Conservation (phyloP, 2,113 vertebrate species). For the Phalacrocorax brasilianus region DNA sequence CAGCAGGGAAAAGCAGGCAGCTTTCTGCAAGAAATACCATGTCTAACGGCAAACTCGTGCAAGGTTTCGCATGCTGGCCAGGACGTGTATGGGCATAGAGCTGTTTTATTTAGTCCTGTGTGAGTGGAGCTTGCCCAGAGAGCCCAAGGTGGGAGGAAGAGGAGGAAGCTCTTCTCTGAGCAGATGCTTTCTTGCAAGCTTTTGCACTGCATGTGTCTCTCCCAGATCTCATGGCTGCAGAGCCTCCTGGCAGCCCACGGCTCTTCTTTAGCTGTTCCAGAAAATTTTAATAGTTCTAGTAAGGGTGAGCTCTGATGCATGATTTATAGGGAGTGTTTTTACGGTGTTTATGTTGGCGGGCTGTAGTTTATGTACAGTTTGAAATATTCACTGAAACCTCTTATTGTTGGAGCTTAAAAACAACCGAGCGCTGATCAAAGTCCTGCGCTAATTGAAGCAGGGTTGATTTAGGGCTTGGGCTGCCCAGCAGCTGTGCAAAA, state of each 20-base stretch:
- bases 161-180: neutral
- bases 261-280: neutral
- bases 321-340: neutral
- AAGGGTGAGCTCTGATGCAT: neutral
- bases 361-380: neutral
- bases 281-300: neutral
- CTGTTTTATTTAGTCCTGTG: neutral
- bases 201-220: neutral
- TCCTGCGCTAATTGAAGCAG: neutral
- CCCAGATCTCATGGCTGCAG: neutral
- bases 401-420: neutral
- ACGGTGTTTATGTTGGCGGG: constrained; percentile 6
- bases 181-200: neutral
- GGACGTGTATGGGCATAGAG: neutral
- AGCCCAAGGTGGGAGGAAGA: neutral
- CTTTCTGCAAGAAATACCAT: neutral
- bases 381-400: neutral
- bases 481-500: neutral
- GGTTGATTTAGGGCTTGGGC: neutral
- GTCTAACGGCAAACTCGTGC: neutral
- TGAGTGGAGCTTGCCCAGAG: neutral
- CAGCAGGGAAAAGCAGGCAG: neutral
- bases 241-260: neutral
- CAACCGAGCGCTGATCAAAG: neutral
- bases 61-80: accelerated